These are phyloP conservation scores for Sminthurinus aureus DNA, from an alignment of 2,888 invertebrate genomes.

Conservation along the genomic window DNA sequence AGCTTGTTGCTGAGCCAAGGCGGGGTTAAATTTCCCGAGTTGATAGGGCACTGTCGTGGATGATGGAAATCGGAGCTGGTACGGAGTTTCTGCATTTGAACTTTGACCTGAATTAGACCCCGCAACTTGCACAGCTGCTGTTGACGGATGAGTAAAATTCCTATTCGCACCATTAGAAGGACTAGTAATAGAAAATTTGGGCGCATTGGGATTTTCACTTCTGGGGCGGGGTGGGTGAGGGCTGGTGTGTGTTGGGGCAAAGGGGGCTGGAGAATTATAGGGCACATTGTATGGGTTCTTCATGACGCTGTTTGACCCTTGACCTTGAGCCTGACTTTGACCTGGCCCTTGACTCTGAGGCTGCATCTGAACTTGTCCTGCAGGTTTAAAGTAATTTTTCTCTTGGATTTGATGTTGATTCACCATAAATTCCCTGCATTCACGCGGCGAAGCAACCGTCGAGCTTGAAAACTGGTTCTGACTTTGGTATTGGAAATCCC, in stretches of 20 bases:
- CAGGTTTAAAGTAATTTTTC: background rate
- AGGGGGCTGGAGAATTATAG: conserved; percentile 32
- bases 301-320: background rate
- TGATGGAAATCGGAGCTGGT: no score
- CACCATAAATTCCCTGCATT: background rate
- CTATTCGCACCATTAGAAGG: background rate
- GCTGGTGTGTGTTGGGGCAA: background rate
- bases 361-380: background rate
- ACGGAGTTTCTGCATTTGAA: background rate
- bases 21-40: no score
- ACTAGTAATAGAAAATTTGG: background rate
- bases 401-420: no score
- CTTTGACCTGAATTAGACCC: background rate
- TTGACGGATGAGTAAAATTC: background rate
- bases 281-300: conserved; percentile 38
- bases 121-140: background rate
- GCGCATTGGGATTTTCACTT: background rate
- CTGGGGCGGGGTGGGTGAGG: background rate
- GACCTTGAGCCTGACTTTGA: background rate
- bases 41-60: no score
- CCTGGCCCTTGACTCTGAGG: background rate
- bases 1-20: no score
- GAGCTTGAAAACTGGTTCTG: background rate
- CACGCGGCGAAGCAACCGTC: no score
- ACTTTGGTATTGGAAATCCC: conserved; percentile 7